Base-by-base conservation (phyloP, 2,888 invertebrate species). In the Anorthoa munda region DNA sequence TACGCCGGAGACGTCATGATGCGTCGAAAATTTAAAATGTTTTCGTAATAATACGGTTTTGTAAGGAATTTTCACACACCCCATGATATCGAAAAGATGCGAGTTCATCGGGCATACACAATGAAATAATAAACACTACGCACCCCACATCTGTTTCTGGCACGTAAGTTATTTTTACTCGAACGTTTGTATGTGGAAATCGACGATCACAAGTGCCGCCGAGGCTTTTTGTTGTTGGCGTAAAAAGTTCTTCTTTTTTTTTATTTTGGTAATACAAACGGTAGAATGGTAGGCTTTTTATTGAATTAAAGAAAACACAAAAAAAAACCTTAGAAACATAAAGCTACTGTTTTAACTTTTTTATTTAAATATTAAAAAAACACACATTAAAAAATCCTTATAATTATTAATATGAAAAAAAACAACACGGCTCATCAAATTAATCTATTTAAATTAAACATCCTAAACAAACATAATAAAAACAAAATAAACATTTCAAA, bases 121-220 rank as follows among this genome's bases (percentile, higher is more conserved):
- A 90, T 90, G 88, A 89, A 90, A 91, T 91, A 91, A 91, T 90
- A 91, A 91, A 91, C 89, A 90, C 88, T 87, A 86, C 87, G 79
- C 82, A 86, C 84, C 83, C 82, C 77, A 82, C 87, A 79, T 86
- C 88, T 87, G 84, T 71, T 86, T 71, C 75, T 86, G 86, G 80
- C 84, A 55, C 21, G 77, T 82, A 84, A 84, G 84, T 86, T 87
- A 88, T 86, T 87, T 86, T 88, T 86, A 85, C 82, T 75, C 86
- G 77, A 78, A 82, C 80, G 85, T 86, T 81, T 81, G 84, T 86
- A 86, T 87, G 85, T 85, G 77, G 63, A 73, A 75, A 77, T 72
- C 77, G 75, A 60, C 59, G 58, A 51, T 51, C 60, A 51, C 71
- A 66, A 81, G 81, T 75, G 58, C 76, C 81, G 75, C 21, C 48